Evolutionary conservation across 2,888 invertebrate genomes (phyloP), one percentile per base, ranked within the genome.

Genomic region (Drosophila putrida): DNA sequence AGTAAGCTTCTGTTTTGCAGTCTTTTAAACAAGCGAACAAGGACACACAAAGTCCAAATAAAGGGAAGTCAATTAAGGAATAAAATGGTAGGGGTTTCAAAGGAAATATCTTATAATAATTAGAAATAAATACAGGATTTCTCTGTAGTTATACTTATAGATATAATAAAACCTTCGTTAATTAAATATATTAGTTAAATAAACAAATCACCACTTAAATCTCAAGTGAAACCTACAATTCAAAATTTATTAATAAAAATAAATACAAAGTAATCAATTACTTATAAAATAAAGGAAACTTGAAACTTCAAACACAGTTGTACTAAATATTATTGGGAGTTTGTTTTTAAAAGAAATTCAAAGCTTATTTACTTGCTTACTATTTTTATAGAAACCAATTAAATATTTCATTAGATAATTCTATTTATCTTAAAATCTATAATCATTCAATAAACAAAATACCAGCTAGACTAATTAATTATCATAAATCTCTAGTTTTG

Each of bases 391-490:
- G 20, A 20, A 10, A 41, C 0, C 3, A 41, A 8, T 20, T 20
- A 41, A 20, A 41, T 9, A 41, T 41, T 20, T 4, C 8, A 9
- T 20, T 20, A 35, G 35, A 4, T 35, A 10, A 35, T 1, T 10
- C 11, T 10, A 35, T 35, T 39, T 15, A 25, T 11, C 6, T 47
- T 15, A 33, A 6, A 33, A 6, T 1, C 25, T 6, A 28, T 13
- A 4, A 9, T 4, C 2, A 50, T 35, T 11, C 3, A 36, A 50
- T 36, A 50, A 4, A 13, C 8, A 36, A 36, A 50, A 25, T 25
- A 3, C n/a, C 35, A 35, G 49, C 4, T n/a, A 6, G 35, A 20
- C 11, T 27, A 44, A 55, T 55, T 44, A 44, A 55, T 36, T 55
- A 28, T 5, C 36, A 43, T 44, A 36, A 55, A 27, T 44, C 35